These are phyloP conservation scores for Chydorus sphaericus DNA, from an alignment of 2,888 invertebrate species.

Conservation along the genomic window DNA sequence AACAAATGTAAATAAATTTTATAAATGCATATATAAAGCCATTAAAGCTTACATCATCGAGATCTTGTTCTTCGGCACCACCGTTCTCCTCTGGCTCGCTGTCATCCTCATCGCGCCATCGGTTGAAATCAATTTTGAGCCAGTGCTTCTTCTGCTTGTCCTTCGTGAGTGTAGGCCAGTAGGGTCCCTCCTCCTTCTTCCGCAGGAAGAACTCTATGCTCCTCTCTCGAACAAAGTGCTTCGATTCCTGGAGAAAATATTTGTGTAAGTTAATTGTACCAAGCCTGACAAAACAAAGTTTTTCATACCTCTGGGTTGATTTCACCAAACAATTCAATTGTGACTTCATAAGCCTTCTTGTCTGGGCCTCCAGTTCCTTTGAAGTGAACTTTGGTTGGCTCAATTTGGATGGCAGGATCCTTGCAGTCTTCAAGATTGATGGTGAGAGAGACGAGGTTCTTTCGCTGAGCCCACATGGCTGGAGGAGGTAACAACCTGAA, in stretches of 20 bases:
- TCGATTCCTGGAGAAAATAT: slow-evolving; percentile 39
- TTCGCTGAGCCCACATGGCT: slow-evolving; percentile 87
- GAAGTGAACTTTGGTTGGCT: slow-evolving; percentile 49
- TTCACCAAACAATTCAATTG: slow-evolving; percentile 65
- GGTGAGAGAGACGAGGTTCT: slow-evolving; percentile 65
- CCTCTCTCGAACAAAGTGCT: slow-evolving; percentile 33
- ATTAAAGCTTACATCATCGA: slow-evolving; percentile 37
- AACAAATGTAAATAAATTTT: not conserved
- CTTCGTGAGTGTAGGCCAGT: slow-evolving; percentile 76
- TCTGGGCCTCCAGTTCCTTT: slow-evolving; percentile 73
- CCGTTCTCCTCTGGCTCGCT: slow-evolving; percentile 56
- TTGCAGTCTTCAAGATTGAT: slow-evolving; percentile 81
- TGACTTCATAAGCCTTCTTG: slow-evolving; percentile 71
- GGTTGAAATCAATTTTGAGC: slow-evolving; percentile 93
- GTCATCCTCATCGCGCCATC: slow-evolving; percentile 95
- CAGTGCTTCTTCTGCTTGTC: slow-evolving; percentile 84
- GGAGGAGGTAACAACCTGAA: slow-evolving; percentile 55
- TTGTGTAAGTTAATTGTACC: not conserved
- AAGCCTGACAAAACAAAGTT: slow-evolving; percentile 22
- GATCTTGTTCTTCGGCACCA: slow-evolving; percentile 29
- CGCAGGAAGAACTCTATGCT: slow-evolving; percentile 37
- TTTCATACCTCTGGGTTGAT: slow-evolving; percentile 69
- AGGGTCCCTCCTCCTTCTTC: slow-evolving; percentile 53
- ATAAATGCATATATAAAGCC: not conserved
- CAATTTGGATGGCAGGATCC: slow-evolving; percentile 61